Conservation (phyloP, 2,113 vertebrate species). For the Marmota flaviventris region DNA sequence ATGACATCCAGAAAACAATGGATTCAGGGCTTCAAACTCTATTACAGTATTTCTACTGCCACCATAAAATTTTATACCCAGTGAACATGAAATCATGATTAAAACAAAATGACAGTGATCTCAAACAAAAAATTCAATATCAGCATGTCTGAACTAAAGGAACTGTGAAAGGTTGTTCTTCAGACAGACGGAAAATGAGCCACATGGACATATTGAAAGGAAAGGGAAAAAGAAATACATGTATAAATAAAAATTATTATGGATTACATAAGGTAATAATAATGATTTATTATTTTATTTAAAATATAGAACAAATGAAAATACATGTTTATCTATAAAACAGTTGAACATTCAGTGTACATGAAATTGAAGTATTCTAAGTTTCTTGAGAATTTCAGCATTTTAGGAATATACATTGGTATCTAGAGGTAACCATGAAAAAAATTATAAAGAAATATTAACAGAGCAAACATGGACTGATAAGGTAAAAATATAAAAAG, state of each 20-base stretch:
- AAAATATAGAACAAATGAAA: background rate
- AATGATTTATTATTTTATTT: background rate
- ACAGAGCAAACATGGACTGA: background rate
- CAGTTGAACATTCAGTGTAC: background rate
- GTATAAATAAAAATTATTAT: background rate
- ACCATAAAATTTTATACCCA: background rate
- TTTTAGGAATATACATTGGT: background rate
- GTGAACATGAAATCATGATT: background rate
- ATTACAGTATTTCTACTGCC: background rate
- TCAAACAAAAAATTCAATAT: background rate
- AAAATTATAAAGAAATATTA: background rate
- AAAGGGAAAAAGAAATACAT: no score
- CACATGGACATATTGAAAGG: background rate
- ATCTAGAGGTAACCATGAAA: background rate
- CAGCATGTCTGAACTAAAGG: background rate
- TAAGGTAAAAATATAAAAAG: background rate
- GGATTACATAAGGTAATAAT: background rate
- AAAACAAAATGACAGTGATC: background rate
- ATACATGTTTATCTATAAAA: background rate
- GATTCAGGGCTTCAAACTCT: background rate
- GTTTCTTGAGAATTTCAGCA: background rate
- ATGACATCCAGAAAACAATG: background rate
- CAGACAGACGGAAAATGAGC: background rate
- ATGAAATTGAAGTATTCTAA: background rate
- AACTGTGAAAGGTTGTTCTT: constrained; percentile 3